Percentiles rank a stretch among this genome's conserved stretches.
Evolutionary conservation across 2,888 invertebrate genomes (phyloP).

Genomic region (Fragum sueziense): DNA sequence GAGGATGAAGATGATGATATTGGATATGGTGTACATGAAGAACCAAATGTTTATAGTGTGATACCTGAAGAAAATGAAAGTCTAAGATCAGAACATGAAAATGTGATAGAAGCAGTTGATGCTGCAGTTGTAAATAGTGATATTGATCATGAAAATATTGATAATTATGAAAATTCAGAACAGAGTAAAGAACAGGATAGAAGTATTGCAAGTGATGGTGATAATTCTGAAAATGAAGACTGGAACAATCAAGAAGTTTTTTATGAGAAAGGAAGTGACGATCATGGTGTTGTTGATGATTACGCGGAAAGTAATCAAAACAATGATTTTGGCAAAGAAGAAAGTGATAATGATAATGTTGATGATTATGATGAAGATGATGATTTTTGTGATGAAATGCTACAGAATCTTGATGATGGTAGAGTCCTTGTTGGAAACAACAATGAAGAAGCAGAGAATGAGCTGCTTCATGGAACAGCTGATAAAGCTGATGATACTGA

Average conservation of each 20-base stretch:
- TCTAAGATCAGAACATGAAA: constrained; percentile 12
- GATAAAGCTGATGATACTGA: constrained; percentile 5
- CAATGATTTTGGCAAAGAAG: not conserved
- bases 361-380: constrained; percentile 3
- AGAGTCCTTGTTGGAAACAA: not conserved
- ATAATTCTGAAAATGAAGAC: constrained; percentile 7
- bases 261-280: not conserved
- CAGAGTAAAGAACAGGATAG: not conserved
- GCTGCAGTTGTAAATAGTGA: constrained; percentile 5
- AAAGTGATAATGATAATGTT: not conserved
- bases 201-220: constrained; percentile 13
- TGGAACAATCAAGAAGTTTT: constrained; percentile 17
- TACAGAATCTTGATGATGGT: constrained; percentile 9
- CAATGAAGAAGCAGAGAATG: not conserved
- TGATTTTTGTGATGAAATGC: not conserved
- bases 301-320: not conserved
- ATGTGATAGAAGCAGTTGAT: constrained; percentile 24
- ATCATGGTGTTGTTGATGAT: constrained; percentile 1
- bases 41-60: constrained; percentile 12
- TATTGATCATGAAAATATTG: not conserved
- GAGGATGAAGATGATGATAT: constrained; percentile 29
- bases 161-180: not conserved
- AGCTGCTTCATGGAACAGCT: not conserved
- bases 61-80: constrained; percentile 40
- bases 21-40: constrained; percentile 28